These are phyloP conservation scores for Clavelina lepadiformis DNA, from an alignment of 23 tunicate genomes.

Conservation along the genomic window DNA sequence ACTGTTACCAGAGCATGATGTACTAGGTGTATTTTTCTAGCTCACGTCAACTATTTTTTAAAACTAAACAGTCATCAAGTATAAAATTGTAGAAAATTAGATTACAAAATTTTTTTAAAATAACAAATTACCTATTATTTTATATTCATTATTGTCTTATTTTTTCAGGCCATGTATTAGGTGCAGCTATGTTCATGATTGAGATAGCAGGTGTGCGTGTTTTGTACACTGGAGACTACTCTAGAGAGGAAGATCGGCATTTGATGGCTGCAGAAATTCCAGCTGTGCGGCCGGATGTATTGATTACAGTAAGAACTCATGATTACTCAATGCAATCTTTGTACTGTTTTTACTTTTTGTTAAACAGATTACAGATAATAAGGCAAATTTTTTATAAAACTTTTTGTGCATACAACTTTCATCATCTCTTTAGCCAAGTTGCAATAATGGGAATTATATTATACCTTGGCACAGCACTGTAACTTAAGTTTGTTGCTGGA, in stretches of 20 bases:
- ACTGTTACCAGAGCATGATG: not conserved
- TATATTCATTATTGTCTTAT: not conserved
- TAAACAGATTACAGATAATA: too few relatives aligned
- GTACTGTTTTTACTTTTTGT: too few relatives aligned
- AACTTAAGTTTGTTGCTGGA: too few relatives aligned
- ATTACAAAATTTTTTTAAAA: too few relatives aligned
- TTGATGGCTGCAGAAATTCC: conserved; percentile 99
- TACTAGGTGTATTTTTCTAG: not conserved
- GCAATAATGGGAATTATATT: not conserved
- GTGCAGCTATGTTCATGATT: conserved; percentile 98
- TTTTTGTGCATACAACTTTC: too few relatives aligned
- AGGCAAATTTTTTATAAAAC: too few relatives aligned
- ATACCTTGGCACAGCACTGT: too few relatives aligned
- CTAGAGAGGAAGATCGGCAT: conserved; percentile 95
- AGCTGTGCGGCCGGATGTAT: conserved; percentile 85
- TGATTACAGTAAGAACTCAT: conserved; percentile 55
- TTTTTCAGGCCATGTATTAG: conserved; percentile 68
- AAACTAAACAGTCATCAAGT: too few relatives aligned
- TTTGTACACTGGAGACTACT: conserved; percentile 94
- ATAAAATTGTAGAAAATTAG: too few relatives aligned
- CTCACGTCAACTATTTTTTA: too few relatives aligned
- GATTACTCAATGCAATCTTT: too few relatives aligned
- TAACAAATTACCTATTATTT: too few relatives aligned
- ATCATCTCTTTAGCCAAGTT: not conserved
- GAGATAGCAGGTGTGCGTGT: conserved; percentile 95